Evolutionary conservation across 92 coral and sea anemone species (phyloP).

Genomic region (Zoanthus solanderi): DNA sequence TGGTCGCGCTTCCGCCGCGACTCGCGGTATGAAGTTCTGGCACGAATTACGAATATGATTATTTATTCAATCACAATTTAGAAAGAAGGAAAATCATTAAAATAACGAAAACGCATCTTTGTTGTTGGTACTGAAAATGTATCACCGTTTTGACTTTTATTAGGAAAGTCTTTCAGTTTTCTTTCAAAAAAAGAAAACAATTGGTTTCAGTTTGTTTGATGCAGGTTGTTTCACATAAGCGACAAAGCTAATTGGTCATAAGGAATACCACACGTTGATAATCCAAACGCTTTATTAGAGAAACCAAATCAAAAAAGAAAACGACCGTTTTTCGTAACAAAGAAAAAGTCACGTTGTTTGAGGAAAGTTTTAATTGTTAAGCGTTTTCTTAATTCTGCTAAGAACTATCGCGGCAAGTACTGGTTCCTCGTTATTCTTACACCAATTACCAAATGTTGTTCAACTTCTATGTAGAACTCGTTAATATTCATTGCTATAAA

Average conservation of each 20-base stretch:
- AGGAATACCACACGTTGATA: constrained; percentile 44
- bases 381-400: not conserved
- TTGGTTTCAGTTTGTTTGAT: constrained; percentile 44
- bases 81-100: not conserved
- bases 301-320: constrained; percentile 28
- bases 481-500: constrained; percentile 38
- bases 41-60: constrained; percentile 30
- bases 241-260: constrained; percentile 50
- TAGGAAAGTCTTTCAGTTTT: constrained; percentile 18
- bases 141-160: not conserved
- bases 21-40: constrained; percentile 23
- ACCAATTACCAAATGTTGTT: constrained; percentile 42
- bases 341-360: constrained; percentile 17
- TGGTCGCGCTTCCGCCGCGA: constrained; percentile 9
- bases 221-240: constrained; percentile 50
- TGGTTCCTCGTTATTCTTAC: constrained; percentile 6
- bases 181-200: constrained; percentile 32
- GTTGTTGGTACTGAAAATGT: not conserved
- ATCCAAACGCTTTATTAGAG: constrained; percentile 28
- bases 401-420: not conserved
- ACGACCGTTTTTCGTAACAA: constrained; percentile 20
- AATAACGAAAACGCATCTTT: not conserved
- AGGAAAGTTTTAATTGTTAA: constrained; percentile 11
- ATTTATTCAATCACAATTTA: constrained; percentile 31
- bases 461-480: constrained; percentile 32